Evolutionary conservation across 2,797 vertebrate genomes (phyloP), one percentile per base, ranked within the genome.

Genomic region (Cuculus canorus): DNA sequence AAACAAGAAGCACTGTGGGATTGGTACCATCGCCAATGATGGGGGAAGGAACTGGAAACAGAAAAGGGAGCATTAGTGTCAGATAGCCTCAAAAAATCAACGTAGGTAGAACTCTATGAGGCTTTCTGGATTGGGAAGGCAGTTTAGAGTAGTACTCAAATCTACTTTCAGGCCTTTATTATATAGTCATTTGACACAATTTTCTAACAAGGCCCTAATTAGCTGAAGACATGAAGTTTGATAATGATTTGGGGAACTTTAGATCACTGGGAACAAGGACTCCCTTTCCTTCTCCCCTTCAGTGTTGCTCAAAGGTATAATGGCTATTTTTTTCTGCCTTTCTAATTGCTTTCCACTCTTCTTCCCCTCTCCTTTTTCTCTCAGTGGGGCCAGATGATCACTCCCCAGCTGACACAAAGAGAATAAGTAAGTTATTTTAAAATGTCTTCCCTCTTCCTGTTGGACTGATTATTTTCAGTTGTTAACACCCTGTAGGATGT

Each of bases 1-100:
- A 99, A 93, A 99, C 99, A 97, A 99, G 98, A 23, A 99, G 97
- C 85, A 99, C 98, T 0, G 99, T 99, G 83, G 99, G 99, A 97
- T 99, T 99, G 94, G 99, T 98, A n/a, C 99, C 99, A 37, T 99
- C 99, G 1, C 99, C 99, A 28, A 99, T 99, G 92, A 99, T 99
- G 63, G 99, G 98, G 90, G 99, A 99, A 86, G 99, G 99, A 94
- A 99, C 99, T 99, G 83, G 80, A 79, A 97, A 97, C 17, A 96
- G 93, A 96, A 83, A 96, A 83, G 64, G 66, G 32, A 73, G 50
- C 66, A 80, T 70, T 89, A 86, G 56, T 43, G 24, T 96, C 85
- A 96, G 57, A 45, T 43, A 43, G 9, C 48, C 56, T 80, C 72
- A 73, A 77, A 91, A 90, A 73, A 90, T 78, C 68, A 70, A 48